Percentiles rank a stretch among this genome's conserved stretches.
Conservation (phyloP, 2,888 invertebrate genomes). For the Drosophila rellima region DNA sequence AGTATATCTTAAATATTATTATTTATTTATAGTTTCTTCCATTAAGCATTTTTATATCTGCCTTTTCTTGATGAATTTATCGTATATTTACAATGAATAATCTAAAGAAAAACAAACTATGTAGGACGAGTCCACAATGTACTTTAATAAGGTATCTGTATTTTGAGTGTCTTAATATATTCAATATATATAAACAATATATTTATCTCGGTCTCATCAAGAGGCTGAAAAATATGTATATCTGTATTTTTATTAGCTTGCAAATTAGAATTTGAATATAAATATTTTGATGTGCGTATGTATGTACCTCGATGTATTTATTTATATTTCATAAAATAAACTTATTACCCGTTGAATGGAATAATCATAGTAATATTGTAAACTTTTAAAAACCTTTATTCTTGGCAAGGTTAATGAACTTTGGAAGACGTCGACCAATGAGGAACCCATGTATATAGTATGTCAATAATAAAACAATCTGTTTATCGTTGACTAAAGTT, state of each 20-base stretch:
- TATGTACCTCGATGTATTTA: constrained; percentile 33
- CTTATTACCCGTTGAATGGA: constrained; percentile 6
- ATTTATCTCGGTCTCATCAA: not conserved
- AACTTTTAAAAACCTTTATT: not conserved
- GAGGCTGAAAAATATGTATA: not conserved
- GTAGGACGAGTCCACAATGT: constrained; percentile 38
- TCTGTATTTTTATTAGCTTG: constrained; percentile 14
- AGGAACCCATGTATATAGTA: not conserved
- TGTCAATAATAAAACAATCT: not conserved
- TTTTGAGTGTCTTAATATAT: constrained; percentile 64
- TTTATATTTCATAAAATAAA: constrained; percentile 10
- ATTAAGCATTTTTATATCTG: constrained; percentile 41
- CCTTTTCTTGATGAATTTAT: constrained; percentile 33
- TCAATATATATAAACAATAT: constrained; percentile 22
- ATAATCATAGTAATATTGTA: not conserved
- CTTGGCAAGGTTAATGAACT: not conserved
- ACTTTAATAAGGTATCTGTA: constrained; percentile 48
- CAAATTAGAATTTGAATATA: constrained; percentile 6
- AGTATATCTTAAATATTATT: constrained; percentile 35
- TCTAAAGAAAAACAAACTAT: constrained; percentile 14
- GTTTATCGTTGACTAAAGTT: not conserved
- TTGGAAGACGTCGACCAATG: not conserved
- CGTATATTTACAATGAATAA: constrained; percentile 29
- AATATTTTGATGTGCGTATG: constrained; percentile 21
- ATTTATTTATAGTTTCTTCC: constrained; percentile 23